These are phyloP conservation scores for Brachystomella parvula DNA, from an alignment of 1,140 invertebrate genomes.

Conservation along the genomic window DNA sequence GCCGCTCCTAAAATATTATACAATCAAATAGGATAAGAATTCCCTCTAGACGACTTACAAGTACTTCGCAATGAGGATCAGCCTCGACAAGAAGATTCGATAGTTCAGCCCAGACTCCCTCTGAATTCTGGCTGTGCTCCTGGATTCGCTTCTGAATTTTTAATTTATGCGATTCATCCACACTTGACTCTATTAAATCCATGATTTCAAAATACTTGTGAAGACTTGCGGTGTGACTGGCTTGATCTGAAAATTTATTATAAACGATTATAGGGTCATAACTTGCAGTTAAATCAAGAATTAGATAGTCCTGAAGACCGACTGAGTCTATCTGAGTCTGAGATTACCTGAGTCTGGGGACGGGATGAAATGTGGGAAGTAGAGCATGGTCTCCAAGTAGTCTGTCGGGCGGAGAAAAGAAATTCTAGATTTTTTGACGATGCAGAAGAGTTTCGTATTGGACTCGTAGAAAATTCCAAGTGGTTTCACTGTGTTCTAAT, in stretches of 20 bases:
- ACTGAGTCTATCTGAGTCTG: neutral
- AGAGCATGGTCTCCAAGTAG: slow-evolving; percentile 32
- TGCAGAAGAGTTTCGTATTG: slow-evolving; percentile 25
- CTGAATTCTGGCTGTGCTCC: neutral
- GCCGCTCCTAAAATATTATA: slow-evolving; percentile 12
- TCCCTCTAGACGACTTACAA: slow-evolving; percentile 9
- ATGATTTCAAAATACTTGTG: slow-evolving; percentile 35
- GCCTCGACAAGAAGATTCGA: slow-evolving; percentile 23
- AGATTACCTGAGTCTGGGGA: slow-evolving; percentile 11
- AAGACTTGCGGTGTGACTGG: neutral
- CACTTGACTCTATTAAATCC: slow-evolving; percentile 26
- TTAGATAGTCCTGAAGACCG: neutral
- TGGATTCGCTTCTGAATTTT: slow-evolving; percentile 27
- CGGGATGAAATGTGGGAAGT: slow-evolving; percentile 33
- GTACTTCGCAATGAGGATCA: slow-evolving; percentile 14
- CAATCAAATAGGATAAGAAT: neutral
- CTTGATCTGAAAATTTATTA: too few relatives aligned
- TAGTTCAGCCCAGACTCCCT: slow-evolving; percentile 24
- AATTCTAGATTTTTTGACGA: slow-evolving; percentile 35
- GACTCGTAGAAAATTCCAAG: slow-evolving; percentile 33
- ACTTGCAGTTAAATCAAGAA: neutral
- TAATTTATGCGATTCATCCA: slow-evolving; percentile 9
- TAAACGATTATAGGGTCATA: too few relatives aligned
- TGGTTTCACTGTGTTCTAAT: slow-evolving; percentile 34
- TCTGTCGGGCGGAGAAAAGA: slow-evolving; percentile 35